phyloP scores from a whole-genome alignment of 1,140 invertebrate species.

The Bombyx mandarina region DNA sequence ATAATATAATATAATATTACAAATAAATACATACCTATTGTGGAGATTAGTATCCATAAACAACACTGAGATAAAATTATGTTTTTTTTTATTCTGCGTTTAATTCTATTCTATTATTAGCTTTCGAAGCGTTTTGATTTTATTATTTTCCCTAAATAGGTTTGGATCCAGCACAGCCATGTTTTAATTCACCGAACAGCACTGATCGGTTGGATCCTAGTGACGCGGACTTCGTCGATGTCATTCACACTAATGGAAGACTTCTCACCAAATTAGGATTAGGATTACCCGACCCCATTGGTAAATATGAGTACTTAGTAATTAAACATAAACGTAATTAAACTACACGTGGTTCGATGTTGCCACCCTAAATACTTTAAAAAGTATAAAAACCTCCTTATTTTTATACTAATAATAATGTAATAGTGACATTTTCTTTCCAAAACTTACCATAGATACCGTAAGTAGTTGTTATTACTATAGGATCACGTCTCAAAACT shows the following conservation, averaged over 20 bases:
- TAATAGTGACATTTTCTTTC: no score
- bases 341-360: no score
- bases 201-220: constrained; percentile 68
- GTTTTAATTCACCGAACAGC: constrained; percentile 66
- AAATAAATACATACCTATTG: neutral
- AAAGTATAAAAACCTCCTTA: no score
- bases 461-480: no score
- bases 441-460: no score
- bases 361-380: no score
- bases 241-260: constrained; percentile 76
- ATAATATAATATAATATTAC: no score
- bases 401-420: no score
- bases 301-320: constrained; percentile 26
- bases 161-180: constrained; percentile 77
- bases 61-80: neutral
- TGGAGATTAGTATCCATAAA: neutral
- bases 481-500: no score
- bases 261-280: constrained; percentile 68
- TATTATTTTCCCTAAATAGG: constrained; percentile 41
- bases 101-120: neutral
- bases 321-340: no score
- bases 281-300: constrained; percentile 69
- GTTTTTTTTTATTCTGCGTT: no score
- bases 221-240: constrained; percentile 77
- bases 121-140: neutral